Base-by-base conservation (phyloP, 2,797 vertebrate species). In the Siniperca obscura region DNA sequence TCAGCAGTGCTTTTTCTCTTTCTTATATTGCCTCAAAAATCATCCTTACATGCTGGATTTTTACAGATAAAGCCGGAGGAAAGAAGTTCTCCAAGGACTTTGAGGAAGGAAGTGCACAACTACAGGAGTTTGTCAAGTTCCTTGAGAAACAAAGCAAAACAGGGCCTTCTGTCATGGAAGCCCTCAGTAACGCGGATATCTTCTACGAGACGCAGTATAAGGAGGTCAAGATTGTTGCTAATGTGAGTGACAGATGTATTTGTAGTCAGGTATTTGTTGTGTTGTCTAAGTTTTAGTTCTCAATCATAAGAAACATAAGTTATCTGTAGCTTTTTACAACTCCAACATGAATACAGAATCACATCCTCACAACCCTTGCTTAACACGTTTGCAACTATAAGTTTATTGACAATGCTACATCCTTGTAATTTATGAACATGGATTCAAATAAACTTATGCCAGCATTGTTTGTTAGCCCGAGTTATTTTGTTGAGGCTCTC, bases 201-300 rank as follows among this genome's bases (percentile, higher is more conserved):
- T 99, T 99, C 90, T 99, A 99, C 0, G 98, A 99, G 93, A 98
- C 97, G 50, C 98, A 99, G 88, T 99, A 99, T 86, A 98, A 98
- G 80, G 98, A 99, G 83, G 98, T 99, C 88, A 99, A 99, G 93
- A 97, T 99, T 80, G 98, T 99, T 1, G 98, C 98, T 10, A 99
- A 99, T 5, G 98, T 99, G 87, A 97, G 98, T 91, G 44, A 55
- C 50, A 11, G 9, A 21, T 9, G 11, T 21, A 36, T 77, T 64
- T 46, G 4, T 44, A 2, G 16, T 76, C 16, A 3, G 8, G 22
- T 66, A 12, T 70, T 48, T 66, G 44, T 80, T 55, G 1, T 14
- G 16, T 53, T 62, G 57, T 17, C 7, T n/a, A n/a, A 3, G 5
- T 14, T n/a, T 68, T 53, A 5, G 25, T n/a, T 52, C 3, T 71